Conservation (phyloP, 2,888 invertebrate species). For the Rhimphoctona megacephalus region DNA sequence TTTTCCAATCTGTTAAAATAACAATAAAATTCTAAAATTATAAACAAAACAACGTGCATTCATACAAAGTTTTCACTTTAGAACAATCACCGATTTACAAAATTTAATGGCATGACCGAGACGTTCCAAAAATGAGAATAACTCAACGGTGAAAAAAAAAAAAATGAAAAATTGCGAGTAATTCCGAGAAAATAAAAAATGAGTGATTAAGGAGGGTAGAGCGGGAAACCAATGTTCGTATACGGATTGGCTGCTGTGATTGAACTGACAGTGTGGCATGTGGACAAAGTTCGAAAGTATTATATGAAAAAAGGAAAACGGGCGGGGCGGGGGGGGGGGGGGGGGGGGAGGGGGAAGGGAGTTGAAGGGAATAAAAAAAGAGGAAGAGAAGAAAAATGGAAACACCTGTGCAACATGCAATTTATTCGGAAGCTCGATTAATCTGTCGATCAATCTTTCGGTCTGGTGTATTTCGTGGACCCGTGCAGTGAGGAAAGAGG, state of each 20-base stretch:
- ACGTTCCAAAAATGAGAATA: neutral
- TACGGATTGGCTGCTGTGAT: neutral
- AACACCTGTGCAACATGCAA: slow-evolving; percentile 53
- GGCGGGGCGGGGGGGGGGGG: neutral
- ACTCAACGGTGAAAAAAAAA: neutral
- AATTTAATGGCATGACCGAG: too few relatives aligned
- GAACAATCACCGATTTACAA: too few relatives aligned
- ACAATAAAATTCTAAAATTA: neutral
- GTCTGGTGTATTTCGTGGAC: slow-evolving; percentile 18
- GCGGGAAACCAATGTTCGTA: neutral
- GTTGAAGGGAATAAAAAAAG: neutral
- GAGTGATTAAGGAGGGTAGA: neutral
- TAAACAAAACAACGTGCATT: neutral
- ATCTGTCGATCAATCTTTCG: slow-evolving; percentile 61
- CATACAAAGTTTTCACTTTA: too few relatives aligned
- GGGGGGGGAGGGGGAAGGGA: neutral
- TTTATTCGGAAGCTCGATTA: slow-evolving; percentile 58
- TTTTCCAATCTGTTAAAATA: neutral
- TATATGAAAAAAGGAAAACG: neutral
- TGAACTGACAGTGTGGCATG: neutral
- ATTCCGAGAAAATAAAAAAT: neutral
- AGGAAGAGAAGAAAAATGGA: neutral
- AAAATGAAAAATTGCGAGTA: neutral
- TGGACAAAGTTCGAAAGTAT: slow-evolving; percentile 18
- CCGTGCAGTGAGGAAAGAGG: neutral